Evolutionary conservation across 2,797 vertebrate genomes (phyloP), one percentile per base, ranked within the genome.

Genomic region (Lycodopsis pacificus): DNA sequence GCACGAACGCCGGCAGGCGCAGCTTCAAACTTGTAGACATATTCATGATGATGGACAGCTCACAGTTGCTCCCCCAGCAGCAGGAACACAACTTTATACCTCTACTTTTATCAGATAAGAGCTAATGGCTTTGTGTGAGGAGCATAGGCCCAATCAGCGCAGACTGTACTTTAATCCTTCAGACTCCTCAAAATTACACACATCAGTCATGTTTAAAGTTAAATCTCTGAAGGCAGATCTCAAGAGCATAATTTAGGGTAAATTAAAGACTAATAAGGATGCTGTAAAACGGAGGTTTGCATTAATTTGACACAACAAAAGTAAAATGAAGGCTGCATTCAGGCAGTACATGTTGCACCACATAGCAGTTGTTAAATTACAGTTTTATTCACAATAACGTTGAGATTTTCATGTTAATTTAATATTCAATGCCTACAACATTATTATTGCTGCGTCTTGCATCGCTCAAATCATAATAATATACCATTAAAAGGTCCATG

Each of bases 1-100:
- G 75, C 51, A 97, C 94, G 0, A 93, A 86, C 22, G 83, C 63
- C 0, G 95, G 95, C 67, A 96, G 83, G 34, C 93, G 94, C 63
- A 90, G 68, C 25, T 1, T 89, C 58, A 96, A 42, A 65, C 76
- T 77, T 17, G 87, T 66, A 19, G 88, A 86, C 0, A 13, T 14
- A 9, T 42, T 92, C 91, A 94, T 93, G 73, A 53, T 88, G 51
- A 80, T 67, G 53, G 13, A 64, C 58, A 51, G 46, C 34, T 74
- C 22, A 38, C 54, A 32, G 49, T 20, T 30, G 19, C 58, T 77
- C 22, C 34, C 19, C 5, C 44, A 42, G 15, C 80, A 40, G 30
- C 59, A 61, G 34, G 4, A 58, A 15, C 65, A 48, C 2, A 59
- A 27, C 67, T 77, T 89, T 91, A 89, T 92, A 82, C 72, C 56